Conservation (phyloP, 2,797 vertebrate genomes). For the Anguilla megastoma region DNA sequence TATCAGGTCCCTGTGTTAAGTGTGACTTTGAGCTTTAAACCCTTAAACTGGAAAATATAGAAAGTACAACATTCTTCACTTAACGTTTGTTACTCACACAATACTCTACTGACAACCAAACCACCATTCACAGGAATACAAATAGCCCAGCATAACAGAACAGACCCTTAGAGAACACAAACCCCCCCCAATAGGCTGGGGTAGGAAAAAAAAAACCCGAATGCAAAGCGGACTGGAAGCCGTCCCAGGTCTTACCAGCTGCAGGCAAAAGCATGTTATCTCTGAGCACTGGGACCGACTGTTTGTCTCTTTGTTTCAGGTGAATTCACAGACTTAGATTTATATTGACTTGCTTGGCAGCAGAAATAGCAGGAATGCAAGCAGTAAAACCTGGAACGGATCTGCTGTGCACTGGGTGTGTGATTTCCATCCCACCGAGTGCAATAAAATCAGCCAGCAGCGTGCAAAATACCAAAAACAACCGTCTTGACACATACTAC, state of each 20-base stretch:
- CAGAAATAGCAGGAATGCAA: background rate
- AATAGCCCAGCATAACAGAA: constrained; percentile 10
- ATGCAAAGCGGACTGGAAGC: background rate
- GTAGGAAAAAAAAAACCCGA: background rate
- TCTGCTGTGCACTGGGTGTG: background rate
- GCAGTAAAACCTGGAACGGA: constrained; percentile 16
- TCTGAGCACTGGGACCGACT: background rate
- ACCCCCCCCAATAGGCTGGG: constrained; percentile 2
- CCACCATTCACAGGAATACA: constrained; percentile 23
- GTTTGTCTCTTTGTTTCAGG: background rate
- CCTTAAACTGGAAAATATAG: constrained; percentile 22
- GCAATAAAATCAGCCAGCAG: constrained; percentile 28
- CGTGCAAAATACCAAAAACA: constrained; percentile 26
- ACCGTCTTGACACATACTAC: constrained; percentile 16
- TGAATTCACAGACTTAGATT: background rate
- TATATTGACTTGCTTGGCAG: constrained; percentile 10
- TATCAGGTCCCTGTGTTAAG: constrained; percentile 22
- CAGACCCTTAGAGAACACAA: background rate
- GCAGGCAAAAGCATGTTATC: background rate
- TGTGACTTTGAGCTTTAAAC: constrained; percentile 13
- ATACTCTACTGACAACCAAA: constrained; percentile 17
- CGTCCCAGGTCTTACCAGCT: background rate
- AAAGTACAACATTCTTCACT: constrained; percentile 3
- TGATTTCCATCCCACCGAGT: constrained; percentile 22
- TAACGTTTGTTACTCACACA: constrained; percentile 20